Evolutionary conservation across 2,113 vertebrate species (phyloP).

Genomic region (Chaetorhynchus papuensis): DNA sequence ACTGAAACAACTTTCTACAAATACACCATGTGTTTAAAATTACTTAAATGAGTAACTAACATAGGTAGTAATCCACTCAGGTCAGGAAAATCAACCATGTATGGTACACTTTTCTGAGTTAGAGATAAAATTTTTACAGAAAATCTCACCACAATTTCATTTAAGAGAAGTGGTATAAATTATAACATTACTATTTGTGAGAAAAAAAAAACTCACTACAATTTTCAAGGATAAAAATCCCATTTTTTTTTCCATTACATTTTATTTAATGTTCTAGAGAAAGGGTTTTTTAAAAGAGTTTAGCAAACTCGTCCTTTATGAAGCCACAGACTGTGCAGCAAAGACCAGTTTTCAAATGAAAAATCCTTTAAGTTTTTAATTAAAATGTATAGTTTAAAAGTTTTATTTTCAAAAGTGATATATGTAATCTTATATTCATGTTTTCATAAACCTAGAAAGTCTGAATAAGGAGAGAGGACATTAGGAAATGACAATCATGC

Average conservation of each 20-base stretch:
- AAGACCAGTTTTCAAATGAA: not conserved
- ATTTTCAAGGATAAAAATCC: not conserved
- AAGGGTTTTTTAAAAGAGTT: accelerated
- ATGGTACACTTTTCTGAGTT: not conserved
- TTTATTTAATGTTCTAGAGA: not conserved
- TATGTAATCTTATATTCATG: not conserved
- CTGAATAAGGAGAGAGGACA: not conserved
- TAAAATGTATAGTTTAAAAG: not conserved
- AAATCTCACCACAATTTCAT: not conserved
- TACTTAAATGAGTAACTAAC: not conserved
- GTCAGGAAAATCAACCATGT: not conserved
- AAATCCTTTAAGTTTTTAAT: not conserved
- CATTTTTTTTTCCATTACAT: not conserved
- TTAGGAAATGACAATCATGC: not conserved
- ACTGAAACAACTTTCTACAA: not conserved
- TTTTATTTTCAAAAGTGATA: not conserved
- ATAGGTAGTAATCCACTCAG: not conserved
- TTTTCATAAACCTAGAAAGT: not conserved
- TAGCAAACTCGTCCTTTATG: not conserved
- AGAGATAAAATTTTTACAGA: not conserved
- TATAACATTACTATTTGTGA: not conserved
- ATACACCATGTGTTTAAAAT: not conserved
- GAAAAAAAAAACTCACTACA: not conserved
- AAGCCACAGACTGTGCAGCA: not conserved
- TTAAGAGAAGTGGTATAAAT: not conserved